Evolutionary conservation across 2,888 invertebrate genomes (phyloP).

Genomic region (Tetragnatha montana): DNA sequence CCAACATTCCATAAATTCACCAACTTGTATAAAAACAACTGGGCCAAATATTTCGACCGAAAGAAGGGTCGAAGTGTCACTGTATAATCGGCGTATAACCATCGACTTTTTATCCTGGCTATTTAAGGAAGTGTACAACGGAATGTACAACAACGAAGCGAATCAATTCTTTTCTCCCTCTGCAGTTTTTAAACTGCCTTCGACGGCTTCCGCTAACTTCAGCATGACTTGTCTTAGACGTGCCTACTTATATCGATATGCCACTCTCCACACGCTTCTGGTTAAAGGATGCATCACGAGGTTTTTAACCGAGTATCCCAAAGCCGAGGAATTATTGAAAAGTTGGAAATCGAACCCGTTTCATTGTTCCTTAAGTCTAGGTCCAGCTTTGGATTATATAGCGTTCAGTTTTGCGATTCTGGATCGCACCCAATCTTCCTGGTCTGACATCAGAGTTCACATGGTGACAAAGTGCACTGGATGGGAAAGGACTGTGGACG

Average conservation of each 20-base stretch:
- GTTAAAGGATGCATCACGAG: constrained; percentile 13
- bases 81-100: no score
- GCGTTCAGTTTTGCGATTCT: constrained; percentile 16
- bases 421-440: neutral
- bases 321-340: neutral
- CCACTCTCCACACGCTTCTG: neutral
- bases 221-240: constrained; percentile 13
- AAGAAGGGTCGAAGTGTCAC: no score
- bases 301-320: constrained; percentile 13
- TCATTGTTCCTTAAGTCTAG: constrained; percentile 29
- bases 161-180: no score
- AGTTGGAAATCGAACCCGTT: constrained; percentile 1
- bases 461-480: constrained; percentile 40
- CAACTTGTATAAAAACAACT: no score
- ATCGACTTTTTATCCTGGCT: no score
- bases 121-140: no score
- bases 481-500: constrained; percentile 39
- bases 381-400: constrained; percentile 54
- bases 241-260: constrained; percentile 36
- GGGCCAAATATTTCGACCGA: no score
- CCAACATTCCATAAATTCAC: no score
- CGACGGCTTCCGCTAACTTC: no score
- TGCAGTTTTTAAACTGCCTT: no score
- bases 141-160: no score
- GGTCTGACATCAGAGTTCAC: constrained; percentile 11